A percentile compares a stretch with the other conserved stretches of the same genome.
Evolutionary conservation across 1,140 invertebrate genomes (phyloP).

Genomic region (Archivesica marissinica): DNA sequence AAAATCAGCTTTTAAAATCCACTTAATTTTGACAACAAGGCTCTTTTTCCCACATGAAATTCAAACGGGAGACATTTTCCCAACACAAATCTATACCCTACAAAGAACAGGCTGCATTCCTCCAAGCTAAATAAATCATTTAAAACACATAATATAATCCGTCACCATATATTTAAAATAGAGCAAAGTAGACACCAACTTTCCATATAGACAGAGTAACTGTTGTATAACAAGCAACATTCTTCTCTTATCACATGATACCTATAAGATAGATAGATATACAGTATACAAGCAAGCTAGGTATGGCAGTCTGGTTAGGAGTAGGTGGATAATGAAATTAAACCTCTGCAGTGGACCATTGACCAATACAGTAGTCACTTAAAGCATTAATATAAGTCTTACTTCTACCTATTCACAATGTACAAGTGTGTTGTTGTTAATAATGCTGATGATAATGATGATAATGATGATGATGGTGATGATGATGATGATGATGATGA

Average conservation of each 20-base stretch:
- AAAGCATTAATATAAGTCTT: too few species aligned
- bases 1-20: slow-evolving; percentile 15
- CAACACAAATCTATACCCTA: neutral
- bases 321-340: too few species aligned
- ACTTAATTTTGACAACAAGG: neutral
- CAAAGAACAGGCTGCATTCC: slow-evolving; percentile 1
- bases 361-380: too few species aligned
- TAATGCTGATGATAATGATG: too few species aligned
- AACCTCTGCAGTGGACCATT: too few species aligned
- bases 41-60: slow-evolving; percentile 14
- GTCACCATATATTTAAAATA: neutral
- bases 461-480: neutral
- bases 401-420: neutral
- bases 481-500: neutral
- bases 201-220: neutral
- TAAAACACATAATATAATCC: slow-evolving; percentile 17
- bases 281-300: too few species aligned
- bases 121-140: slow-evolving; percentile 1
- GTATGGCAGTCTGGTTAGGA: too few species aligned
- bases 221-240: slow-evolving; percentile 16
- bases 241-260: slow-evolving; percentile 20
- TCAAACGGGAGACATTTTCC: neutral
- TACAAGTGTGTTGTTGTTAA: too few species aligned
- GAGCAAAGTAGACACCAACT: neutral
- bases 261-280: neutral